Evolutionary conservation across 2,888 invertebrate species (phyloP), one percentile per base, ranked within the genome.

Genomic region (Eumerus sabulonum): DNA sequence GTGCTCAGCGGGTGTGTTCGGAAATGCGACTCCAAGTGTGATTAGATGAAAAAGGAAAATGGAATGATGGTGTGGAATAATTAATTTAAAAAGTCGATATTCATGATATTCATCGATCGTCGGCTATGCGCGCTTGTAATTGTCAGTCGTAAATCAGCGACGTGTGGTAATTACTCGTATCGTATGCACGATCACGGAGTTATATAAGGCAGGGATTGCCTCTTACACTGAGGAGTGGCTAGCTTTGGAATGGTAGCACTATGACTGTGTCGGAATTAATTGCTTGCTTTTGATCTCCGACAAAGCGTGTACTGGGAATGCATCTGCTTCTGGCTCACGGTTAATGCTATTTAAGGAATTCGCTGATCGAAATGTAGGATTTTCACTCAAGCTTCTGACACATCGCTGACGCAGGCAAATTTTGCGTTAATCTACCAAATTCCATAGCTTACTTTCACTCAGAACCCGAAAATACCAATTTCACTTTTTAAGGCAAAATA

Each of bases 41-140:
- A 27, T 27, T 27, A 27, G 27, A 4, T 27, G 35, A 44, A 57
- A 19, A 53, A 48, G 50, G 27, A 47, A 51, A 54, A 40, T 36
- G 18, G 18, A 50, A 16, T 45, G 27, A 74, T 62, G 60, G 60
- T 50, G 45, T 63, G 14, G 68, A 74, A 70, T 70, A 76, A 76
- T 70, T 70, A 70, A 76, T n/a, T 40, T 70, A 59, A 59, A n/a
- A 59, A 59, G 63, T 59, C 53, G 57, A 64, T 71, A 64, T 71
- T 71, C 44, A 48, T 56, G 54, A 64, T 56, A 71, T 60, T 76
- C 56, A 72, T 76, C 60, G 54, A 71, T 76, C 71, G 76, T 64
- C 71, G 76, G 71, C 54, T 48, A 54, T 19, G 27, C 17, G 50
- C 59, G 59, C 76, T 60, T 71, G 51, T 57, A 64, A 64, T 76